Evolutionary conservation across 2,113 vertebrate species (phyloP).

Genomic region (Carassius carassius): DNA sequence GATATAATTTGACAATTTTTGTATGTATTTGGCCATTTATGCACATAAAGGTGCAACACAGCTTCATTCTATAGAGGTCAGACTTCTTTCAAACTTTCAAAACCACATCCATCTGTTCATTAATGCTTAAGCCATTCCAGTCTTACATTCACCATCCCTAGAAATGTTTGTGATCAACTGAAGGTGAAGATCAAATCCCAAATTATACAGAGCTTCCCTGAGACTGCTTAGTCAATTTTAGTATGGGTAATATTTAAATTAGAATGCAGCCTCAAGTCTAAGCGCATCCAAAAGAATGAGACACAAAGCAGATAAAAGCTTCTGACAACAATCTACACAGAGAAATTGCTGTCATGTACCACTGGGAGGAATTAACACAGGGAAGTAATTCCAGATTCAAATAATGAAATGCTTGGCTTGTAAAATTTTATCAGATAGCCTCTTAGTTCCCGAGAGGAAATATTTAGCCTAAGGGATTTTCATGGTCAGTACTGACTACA

Average conservation of each 20-base stretch:
- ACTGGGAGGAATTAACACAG: background rate
- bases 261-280: background rate
- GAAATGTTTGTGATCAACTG: no score
- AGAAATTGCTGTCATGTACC: background rate
- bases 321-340: background rate
- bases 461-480: background rate
- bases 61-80: no score
- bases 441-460: background rate
- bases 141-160: background rate
- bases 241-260: background rate
- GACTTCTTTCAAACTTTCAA: no score
- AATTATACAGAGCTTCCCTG: background rate
- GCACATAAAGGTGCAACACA: no score
- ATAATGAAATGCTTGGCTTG: slow-evolving; percentile 7
- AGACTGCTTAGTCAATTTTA: background rate
- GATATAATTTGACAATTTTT: no score
- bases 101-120: no score
- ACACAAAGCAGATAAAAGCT: slow-evolving; percentile 2
- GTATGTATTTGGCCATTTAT: no score
- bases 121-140: background rate
- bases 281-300: background rate
- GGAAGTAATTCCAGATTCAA: background rate
- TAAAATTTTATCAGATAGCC: background rate
- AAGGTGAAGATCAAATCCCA: background rate
- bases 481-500: background rate